Conservation (phyloP, 2,888 invertebrate species). For the Ganaspis brasiliensis region DNA sequence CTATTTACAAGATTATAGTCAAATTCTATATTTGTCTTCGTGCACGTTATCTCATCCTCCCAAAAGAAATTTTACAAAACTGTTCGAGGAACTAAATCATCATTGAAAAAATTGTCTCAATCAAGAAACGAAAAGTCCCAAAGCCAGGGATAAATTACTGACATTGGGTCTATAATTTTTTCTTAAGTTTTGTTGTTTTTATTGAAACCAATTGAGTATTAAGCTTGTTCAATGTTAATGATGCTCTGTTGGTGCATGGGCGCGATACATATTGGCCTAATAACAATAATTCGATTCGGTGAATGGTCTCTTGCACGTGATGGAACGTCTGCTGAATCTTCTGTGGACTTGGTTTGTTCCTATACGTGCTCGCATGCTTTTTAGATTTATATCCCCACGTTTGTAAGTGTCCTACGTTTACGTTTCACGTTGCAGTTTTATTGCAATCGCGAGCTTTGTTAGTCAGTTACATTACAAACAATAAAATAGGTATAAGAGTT, state of each 20-base stretch:
- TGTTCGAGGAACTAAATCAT: slow-evolving; percentile 6
- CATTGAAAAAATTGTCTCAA: not conserved
- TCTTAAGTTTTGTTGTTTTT: slow-evolving; percentile 13
- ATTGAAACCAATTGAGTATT: slow-evolving; percentile 7
- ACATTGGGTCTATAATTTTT: slow-evolving; percentile 24
- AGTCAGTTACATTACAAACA: slow-evolving; percentile 21
- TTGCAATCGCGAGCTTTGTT: slow-evolving; percentile 26
- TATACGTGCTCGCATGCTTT: slow-evolving; percentile 28
- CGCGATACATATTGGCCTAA: slow-evolving; percentile 36
- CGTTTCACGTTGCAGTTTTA: slow-evolving; percentile 19
- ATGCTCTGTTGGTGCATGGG: not conserved
- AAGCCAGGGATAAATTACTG: not conserved
- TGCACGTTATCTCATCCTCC: not conserved
- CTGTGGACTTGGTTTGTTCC: slow-evolving; percentile 12
- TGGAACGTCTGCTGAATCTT: slow-evolving; percentile 6
- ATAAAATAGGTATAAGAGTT: slow-evolving; percentile 17
- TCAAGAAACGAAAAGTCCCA: slow-evolving; percentile 1
- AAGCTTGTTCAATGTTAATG: not conserved
- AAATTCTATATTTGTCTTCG: no score
- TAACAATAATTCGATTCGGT: slow-evolving; percentile 34
- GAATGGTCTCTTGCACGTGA: slow-evolving; percentile 18
- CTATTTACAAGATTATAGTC: no score
- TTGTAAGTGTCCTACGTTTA: slow-evolving; percentile 31
- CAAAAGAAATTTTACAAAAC: not conserved
- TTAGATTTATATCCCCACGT: slow-evolving; percentile 18